These are phyloP conservation scores for Parapristionchus giblindavisi DNA, from an alignment of 2,888 invertebrate genomes.

Conservation along the genomic window DNA sequence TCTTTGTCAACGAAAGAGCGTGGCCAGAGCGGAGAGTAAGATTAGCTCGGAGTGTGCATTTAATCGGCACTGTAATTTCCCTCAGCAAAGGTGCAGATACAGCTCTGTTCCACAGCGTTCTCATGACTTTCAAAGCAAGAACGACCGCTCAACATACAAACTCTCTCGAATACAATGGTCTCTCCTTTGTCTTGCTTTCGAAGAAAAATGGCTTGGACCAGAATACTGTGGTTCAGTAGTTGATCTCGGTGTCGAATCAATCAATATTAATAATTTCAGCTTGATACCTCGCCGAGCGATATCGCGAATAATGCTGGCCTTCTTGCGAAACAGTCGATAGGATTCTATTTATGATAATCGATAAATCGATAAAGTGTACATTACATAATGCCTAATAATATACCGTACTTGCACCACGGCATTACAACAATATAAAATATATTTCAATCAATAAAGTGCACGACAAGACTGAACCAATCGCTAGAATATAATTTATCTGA, in stretches of 20 bases:
- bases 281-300: conserved; percentile 8
- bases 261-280: background rate
- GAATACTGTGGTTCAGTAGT: no score
- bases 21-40: no score
- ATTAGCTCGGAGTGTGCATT: no score
- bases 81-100: no score
- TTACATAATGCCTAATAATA: background rate
- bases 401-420: background rate
- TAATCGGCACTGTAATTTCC: no score
- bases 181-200: no score
- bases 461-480: background rate
- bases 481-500: background rate
- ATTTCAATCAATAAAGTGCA: background rate
- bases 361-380: background rate
- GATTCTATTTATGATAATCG: background rate
- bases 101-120: no score
- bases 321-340: conserved; percentile 24
- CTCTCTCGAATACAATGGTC: no score
- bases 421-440: background rate
- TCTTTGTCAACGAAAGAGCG: no score
- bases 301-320: conserved; percentile 1
- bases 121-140: no score
- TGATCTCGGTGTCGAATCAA: background rate
- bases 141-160: no score
- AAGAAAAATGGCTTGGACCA: no score